Base-by-base conservation (phyloP, 2,888 invertebrate genomes). In the Phytoseiulus persimilis region DNA sequence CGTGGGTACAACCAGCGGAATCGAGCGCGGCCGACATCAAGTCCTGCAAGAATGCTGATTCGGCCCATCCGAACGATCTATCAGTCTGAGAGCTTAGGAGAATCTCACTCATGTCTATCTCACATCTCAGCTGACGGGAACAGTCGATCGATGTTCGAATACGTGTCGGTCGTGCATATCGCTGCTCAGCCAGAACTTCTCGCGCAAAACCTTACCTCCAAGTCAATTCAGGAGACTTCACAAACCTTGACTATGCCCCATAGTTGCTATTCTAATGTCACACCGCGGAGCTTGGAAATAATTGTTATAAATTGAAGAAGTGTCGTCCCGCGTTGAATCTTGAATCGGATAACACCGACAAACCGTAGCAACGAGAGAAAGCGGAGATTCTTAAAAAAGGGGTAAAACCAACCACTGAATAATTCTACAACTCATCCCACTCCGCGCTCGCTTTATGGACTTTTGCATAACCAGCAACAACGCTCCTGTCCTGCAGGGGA, bases 381-480 rank as follows among this genome's bases (percentile, higher is more conserved):
- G 23, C 65, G 18, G 14, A 65, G 65, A 23, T 65, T 65, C 65
- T 23, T 39, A 65, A 65, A 65, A 65, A 65, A 65, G 18, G 65
- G 65, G 65, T 65, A 65, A 65, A 65, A 65, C 65, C 65, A 65
- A 65, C 65, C 65, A 65, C 65, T 65, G 65, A 65, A 65, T 65
- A 65, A 65, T 65, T 65, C 65, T 65, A 65, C 65, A 28, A 65
- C 65, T 11, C 65, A 65, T 65, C 65, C 65, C 65, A 65, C 65
- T 65, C 65, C 65, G 65, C 28, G 18, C 65, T 65, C 65, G 65
- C 65, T 65, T 65, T 65, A 65, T 65, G 65, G 65, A 65, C 65
- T 65, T 65, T 65, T 65, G 65, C 65, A 65, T 65, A 65, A 65
- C 65, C 65, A 65, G 65, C 65, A 65, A 65, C 65, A 65, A 65